Percentiles rank a stretch among this genome's conserved stretches.
phyloP scores from a whole-genome alignment of 2,113 vertebrate species.

The Eleginops maclovinus region DNA sequence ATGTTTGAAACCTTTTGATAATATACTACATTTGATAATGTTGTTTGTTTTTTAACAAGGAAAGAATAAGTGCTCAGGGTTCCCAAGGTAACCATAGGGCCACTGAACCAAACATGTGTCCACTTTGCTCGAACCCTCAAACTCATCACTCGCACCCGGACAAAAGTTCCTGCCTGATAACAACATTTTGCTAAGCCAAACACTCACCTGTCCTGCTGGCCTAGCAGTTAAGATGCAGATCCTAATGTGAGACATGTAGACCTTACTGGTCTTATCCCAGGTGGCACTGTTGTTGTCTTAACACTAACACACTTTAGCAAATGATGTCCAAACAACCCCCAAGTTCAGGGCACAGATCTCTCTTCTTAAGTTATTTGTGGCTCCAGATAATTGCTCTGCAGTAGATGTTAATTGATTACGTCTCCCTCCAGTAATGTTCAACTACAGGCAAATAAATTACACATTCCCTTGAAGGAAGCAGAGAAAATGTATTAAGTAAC shows the following conservation, averaged over 20 bases:
- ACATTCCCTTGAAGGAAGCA: constrained; percentile 4
- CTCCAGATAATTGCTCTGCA: constrained; percentile 13
- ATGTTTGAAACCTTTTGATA: not conserved
- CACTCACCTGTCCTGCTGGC: not conserved
- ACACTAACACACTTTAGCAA: constrained; percentile 49
- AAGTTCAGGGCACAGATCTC: constrained; percentile 2
- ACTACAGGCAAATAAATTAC: constrained; percentile 47
- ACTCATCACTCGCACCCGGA: no score
- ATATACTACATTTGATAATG: not conserved
- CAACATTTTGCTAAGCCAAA: not conserved
- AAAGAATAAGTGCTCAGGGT: no score
- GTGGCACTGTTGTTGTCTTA: constrained; percentile 20
- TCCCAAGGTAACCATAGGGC: no score
- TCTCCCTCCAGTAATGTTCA: constrained; percentile 25
- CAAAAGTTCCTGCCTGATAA: not conserved
- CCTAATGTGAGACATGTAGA: constrained; percentile 22
- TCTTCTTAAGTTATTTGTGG: constrained; percentile 3
- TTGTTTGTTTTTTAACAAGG: not conserved
- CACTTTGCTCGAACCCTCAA: no score
- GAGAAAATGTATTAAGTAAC: not conserved
- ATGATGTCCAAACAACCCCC: constrained; percentile 43
- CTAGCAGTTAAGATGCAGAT: not conserved
- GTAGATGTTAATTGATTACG: constrained; percentile 45
- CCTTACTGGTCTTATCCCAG: constrained; percentile 27
- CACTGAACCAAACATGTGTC: no score